Evolutionary conservation across 2,888 invertebrate species (phyloP), one percentile per base, ranked within the genome.

Genomic region (Orthosia gracilis): DNA sequence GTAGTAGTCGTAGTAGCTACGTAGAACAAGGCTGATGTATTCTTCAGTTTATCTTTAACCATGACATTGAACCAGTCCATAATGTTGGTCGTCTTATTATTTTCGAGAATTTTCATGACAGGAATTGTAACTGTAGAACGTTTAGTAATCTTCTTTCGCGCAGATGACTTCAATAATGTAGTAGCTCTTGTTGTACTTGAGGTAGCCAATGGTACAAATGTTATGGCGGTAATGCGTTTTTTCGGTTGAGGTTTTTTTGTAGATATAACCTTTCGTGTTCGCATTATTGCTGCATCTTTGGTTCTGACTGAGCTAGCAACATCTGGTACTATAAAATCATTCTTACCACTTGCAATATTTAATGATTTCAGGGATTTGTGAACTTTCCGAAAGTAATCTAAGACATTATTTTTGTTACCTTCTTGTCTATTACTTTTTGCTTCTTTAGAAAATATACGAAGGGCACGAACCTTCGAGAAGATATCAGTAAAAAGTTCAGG

Each of bases 21-120:
- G 89, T 73, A 61, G 90, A 83, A 57, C 87, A 58, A 15, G 84
- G 73, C n/a, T 84, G 74, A 82, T 40, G 86, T 75, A 40, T 87
- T 80, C 66, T 82, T 86, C 3, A 91, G 65, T 74, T 85, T 89
- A n/a, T 83, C 76, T 71, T 83, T 85, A 23, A 91, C 75, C 63
- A 86, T 83, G 66, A 83, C 78, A 49, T 89, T 90, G 66, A 94
- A 94, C 94, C 94, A 94, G 17, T 92, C 89, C 90, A 94, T 91
- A 12, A 85, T 88, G 72, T 87, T 88, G 0, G 91, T 89, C 17
- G 87, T 68, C 65, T 76, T 76, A 49, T 78, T 78, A 57, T 78
- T 77, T 54, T 54, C 69, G 50, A 52, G 52, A 31, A 66, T 18
- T 61, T 65, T 69, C 13, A 62, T 21, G 26, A 64, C 69, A 52